Conservation (phyloP, 2,797 vertebrate species). For the Alosa sapidissima region DNA sequence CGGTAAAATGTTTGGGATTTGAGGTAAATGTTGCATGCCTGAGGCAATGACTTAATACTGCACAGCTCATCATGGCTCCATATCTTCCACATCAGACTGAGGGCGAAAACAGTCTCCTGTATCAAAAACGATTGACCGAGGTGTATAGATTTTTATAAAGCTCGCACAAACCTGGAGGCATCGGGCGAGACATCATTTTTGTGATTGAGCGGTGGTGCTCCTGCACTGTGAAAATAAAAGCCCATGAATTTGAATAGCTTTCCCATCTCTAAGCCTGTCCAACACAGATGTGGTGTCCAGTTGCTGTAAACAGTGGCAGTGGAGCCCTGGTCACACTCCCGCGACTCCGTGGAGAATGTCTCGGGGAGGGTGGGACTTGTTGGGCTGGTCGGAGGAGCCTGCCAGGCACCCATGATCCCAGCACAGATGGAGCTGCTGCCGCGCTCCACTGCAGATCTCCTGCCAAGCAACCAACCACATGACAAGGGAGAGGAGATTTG, state of each 20-base stretch:
- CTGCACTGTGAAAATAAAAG: slow-evolving; percentile 9
- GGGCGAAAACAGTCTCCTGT: background rate
- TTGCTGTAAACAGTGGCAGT: background rate
- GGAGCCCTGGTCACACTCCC: background rate
- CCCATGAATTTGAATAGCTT: background rate
- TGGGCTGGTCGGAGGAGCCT: slow-evolving; percentile 60
- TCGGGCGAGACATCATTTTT: background rate
- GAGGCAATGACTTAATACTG: slow-evolving; percentile 19
- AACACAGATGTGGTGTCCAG: slow-evolving; percentile 11
- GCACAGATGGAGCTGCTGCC: slow-evolving; percentile 78
- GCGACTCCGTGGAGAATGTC: slow-evolving; percentile 36
- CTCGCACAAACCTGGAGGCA: slow-evolving; percentile 13
- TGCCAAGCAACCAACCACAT: slow-evolving; percentile 24
- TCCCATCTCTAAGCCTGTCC: background rate
- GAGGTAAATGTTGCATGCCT: slow-evolving; percentile 20
- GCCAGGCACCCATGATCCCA: slow-evolving; percentile 73
- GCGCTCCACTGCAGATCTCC: slow-evolving; percentile 59
- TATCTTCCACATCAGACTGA: slow-evolving; percentile 2
- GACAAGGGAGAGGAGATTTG: slow-evolving; percentile 52
- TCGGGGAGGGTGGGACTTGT: slow-evolving; percentile 52
- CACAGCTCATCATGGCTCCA: background rate
- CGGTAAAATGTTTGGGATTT: slow-evolving; percentile 43
- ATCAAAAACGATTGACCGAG: background rate
- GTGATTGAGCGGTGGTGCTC: background rate
- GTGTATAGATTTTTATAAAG: slow-evolving; percentile 19